Evolutionary conservation across 2,113 vertebrate species (phyloP).

Genomic region (Gobius niger): DNA sequence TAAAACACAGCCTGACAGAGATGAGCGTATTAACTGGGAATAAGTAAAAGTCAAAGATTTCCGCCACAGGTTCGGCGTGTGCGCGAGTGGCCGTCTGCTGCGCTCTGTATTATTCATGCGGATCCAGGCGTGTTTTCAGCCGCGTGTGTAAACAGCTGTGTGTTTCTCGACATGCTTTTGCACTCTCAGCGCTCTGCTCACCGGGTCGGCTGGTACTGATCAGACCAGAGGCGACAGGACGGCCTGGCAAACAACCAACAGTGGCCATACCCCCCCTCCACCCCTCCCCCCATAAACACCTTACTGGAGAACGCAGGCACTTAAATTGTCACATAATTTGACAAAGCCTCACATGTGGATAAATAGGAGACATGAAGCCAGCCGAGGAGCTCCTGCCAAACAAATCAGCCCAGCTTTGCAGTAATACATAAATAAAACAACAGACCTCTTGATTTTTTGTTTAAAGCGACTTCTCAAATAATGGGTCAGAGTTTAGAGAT

Average conservation of each 20-base stretch:
- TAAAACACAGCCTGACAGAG: background rate
- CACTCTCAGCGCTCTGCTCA: slow-evolving; percentile 87
- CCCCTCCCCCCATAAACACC: slow-evolving; percentile 3
- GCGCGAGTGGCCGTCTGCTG: slow-evolving; percentile 72
- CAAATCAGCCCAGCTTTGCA: slow-evolving; percentile 55
- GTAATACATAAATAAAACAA: slow-evolving; percentile 68
- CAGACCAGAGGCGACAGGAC: slow-evolving; percentile 89
- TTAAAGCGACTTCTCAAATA: slow-evolving; percentile 30
- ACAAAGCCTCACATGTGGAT: slow-evolving; percentile 32
- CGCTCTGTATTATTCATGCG: slow-evolving; percentile 85
- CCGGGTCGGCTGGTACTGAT: slow-evolving; percentile 86
- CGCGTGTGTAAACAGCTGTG: slow-evolving; percentile 92
- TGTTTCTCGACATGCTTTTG: slow-evolving; percentile 97
- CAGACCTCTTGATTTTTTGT: slow-evolving; percentile 38
- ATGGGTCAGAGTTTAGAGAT: slow-evolving; percentile 39
- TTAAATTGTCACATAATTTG: slow-evolving; percentile 48
- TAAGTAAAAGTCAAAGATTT: slow-evolving; percentile 2
- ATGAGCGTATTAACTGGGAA: background rate
- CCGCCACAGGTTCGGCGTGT: slow-evolving; percentile 21
- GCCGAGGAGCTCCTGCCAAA: slow-evolving; percentile 26
- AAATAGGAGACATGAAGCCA: slow-evolving; percentile 43
- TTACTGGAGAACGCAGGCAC: slow-evolving; percentile 21
- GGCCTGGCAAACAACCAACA: slow-evolving; percentile 81
- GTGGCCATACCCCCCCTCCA: slow-evolving; percentile 9
- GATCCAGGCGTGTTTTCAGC: slow-evolving; percentile 76